These are phyloP conservation scores for Microctonus hyperodae DNA, from an alignment of 2,888 invertebrate species.

Conservation along the genomic window DNA sequence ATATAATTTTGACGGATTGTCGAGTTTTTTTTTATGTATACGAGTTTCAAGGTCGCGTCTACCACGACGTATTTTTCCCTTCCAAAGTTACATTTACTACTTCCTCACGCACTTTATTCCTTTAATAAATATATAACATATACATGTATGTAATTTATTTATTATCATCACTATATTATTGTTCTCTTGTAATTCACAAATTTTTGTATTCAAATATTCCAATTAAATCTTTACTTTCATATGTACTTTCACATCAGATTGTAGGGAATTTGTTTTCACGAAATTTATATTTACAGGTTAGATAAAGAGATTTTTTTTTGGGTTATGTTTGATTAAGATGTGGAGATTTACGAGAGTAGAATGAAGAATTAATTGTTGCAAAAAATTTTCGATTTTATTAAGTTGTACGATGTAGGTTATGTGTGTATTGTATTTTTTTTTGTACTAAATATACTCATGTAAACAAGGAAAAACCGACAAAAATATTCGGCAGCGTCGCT, in stretches of 20 bases:
- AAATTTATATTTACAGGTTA: background rate
- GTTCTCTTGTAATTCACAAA: conserved; percentile 23
- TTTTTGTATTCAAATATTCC: background rate
- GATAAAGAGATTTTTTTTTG: background rate
- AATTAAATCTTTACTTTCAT: no score
- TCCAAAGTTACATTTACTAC: conserved; percentile 37
- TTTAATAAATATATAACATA: no score
- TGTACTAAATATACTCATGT: background rate
- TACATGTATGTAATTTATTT: conserved; percentile 24
- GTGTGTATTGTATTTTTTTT: background rate
- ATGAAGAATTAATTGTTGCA: background rate
- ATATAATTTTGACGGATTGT: no score
- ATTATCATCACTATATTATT: conserved; percentile 31
- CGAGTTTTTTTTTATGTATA: no score
- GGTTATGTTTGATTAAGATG: background rate
- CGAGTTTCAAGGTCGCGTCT: no score
- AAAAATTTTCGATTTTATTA: background rate
- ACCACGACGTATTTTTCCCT: conserved; percentile 42
- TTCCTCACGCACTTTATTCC: conserved; percentile 33
- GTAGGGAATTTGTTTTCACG: background rate
- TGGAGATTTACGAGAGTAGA: no score
- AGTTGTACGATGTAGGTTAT: background rate
- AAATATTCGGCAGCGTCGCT: conserved; percentile 14
- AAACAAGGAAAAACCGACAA: conserved; percentile 12
- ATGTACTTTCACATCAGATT: background rate